A percentile compares a stretch with the other conserved stretches of the same genome.
phyloP scores from a whole-genome alignment of 2,113 vertebrate species.

The Capreolus pygargus region DNA sequence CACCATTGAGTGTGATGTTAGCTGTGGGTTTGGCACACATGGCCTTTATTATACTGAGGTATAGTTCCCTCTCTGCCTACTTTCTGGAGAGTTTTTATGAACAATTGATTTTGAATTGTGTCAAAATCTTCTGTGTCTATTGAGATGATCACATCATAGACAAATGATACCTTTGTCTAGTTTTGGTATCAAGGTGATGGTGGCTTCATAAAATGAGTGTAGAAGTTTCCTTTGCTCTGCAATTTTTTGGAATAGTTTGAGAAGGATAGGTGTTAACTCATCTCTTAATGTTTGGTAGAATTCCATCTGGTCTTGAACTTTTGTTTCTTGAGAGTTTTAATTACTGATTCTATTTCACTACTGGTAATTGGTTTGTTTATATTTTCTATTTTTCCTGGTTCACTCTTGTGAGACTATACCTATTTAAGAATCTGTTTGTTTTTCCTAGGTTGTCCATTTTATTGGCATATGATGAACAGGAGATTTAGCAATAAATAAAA shows the following conservation, averaged over 20 bases:
- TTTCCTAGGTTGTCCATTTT: background rate
- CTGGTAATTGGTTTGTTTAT: background rate
- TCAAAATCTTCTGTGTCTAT: background rate
- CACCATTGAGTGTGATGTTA: background rate
- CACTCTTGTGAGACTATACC: background rate
- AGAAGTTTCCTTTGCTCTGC: background rate
- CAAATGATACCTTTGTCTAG: background rate
- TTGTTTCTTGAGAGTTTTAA: background rate
- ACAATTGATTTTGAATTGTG: background rate
- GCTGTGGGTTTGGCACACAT: background rate
- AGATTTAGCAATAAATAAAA: background rate
- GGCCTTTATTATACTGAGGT: background rate
- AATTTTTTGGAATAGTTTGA: background rate
- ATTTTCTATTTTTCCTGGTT: background rate
- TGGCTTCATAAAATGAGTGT: background rate
- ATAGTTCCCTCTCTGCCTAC: background rate
- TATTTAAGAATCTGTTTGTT: background rate
- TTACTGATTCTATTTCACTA: background rate
- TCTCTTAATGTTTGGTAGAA: background rate
- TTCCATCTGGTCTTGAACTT: background rate
- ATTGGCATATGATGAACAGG: background rate
- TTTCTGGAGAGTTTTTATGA: background rate
- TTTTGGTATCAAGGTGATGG: background rate
- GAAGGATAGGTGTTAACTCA: background rate
- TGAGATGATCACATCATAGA: background rate